Base-by-base conservation (phyloP, 1,140 invertebrate species). In the Lepidurus packardi region DNA sequence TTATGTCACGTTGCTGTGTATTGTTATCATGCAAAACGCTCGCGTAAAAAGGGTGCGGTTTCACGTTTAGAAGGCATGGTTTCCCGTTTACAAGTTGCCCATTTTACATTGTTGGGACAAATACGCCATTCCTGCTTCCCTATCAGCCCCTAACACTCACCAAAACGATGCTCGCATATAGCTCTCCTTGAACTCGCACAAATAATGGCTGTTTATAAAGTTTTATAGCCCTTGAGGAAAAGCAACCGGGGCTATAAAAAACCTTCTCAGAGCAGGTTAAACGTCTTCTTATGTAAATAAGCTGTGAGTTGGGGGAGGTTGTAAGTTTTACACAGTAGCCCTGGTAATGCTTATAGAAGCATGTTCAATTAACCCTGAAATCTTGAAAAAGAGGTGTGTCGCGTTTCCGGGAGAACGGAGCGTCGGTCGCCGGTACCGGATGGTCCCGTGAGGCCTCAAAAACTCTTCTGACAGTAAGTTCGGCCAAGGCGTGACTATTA, bases 151-250 rank as follows among this genome's bases (percentile, higher is more conserved):
- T 65, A 65, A 65, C 53, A 65, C n/a, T 65, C 53, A 65, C 53
- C 53, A 65, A 65, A 65, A 65, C 53, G 53, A 65, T 21, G 53
- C 53, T 65, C 53, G 53, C 53, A 65, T n/a, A 65, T 8, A 65
- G 53, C 53, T 65, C 53, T 34, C 53, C 53, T 65, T 65, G 53
- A 65, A 65, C 53, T 65, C 53, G 53, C 53, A 21, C 53, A 65
- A 65, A 65, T 65, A 65, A 65, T 65, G 53, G 53, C 53, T n/a
- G 53, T 65, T 65, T 65, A 65, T 65, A 65, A 65, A n/a, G 53
- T 65, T 65, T 21, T 16, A 65, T 65, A 65, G 53, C 53, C 21
- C 53, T 9, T 21, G 53, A n/a, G 53, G 53, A 65, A 65, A 13
- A 65, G 53, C 53, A n/a, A 13, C 53, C 13, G 53, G 53, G 21